Evolutionary conservation across 2,888 invertebrate species (phyloP), one percentile per base, ranked within the genome.

Genomic region (Cheiracanthium punctorium): DNA sequence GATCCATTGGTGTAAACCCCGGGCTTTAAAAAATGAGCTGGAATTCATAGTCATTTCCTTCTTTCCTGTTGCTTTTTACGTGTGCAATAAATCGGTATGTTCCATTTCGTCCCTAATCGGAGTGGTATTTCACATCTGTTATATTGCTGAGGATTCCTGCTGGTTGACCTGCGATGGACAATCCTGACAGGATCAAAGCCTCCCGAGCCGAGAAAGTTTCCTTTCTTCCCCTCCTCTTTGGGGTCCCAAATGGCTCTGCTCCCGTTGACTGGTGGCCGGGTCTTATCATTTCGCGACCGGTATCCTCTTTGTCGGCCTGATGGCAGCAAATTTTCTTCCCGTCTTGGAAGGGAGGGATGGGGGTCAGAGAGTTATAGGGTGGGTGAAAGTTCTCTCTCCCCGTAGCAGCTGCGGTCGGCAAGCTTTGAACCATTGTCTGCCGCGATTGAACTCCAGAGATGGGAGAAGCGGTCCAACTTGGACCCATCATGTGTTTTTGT

Each of bases 341-440:
- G 41, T 48, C 41, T n/a, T n/a, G n/a, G n/a, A n/a, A n/a, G n/a
- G n/a, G n/a, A n/a, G n/a, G n/a, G n/a, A n/a, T n/a, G n/a, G n/a
- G n/a, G n/a, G n/a, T n/a, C n/a, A n/a, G n/a, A n/a, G n/a, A n/a
- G n/a, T n/a, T n/a, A n/a, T 70, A 24, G 20, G 37, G 48, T 28
- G 32, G 37, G 17, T 24, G 48, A 48, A 48, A 48, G 37, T 37
- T 24, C 69, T 43, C 32, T 71, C 33, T 77, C 24, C 37, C 67
- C 70, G n/a, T n/a, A n/a, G 82, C 82, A 82, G 82, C 81, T 82
- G 81, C 82, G 37, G 77, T 77, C 82, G 82, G 82, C 82, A 65
- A 73, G 37, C 82, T 84, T 84, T 84, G 82, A 84, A 77, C 82
- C 82, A 84, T 84, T 84, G 82, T 84, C 77, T 84, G 77, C 72